phyloP scores from a whole-genome alignment of 35 echinoderm and acorn worm genomes.

The Eucidaris tribuloides region DNA sequence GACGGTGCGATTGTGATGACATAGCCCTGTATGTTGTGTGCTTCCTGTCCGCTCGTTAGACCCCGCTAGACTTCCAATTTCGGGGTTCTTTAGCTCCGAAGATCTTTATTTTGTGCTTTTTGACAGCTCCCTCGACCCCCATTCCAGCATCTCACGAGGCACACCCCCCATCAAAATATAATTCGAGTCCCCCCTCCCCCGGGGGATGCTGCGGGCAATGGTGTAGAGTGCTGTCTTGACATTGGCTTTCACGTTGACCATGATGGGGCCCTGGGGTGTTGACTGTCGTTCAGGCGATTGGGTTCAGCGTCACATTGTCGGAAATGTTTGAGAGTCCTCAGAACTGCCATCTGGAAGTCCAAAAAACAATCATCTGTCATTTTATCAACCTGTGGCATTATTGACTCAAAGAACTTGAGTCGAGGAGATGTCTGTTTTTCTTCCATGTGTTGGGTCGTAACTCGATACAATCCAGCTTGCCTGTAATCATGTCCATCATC shows the following conservation, averaged over 20 bases:
- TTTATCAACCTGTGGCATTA: constrained; percentile 56
- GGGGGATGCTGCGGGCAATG: constrained; percentile 21
- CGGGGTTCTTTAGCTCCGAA: too few species aligned
- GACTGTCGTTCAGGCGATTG: constrained; percentile 33
- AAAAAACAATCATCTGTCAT: constrained; percentile 73
- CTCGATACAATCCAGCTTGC: constrained; percentile 44
- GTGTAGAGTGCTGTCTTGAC: constrained; percentile 4
- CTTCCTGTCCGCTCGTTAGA: too few species aligned
- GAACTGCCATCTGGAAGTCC: constrained; percentile 48
- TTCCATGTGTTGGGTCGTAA: constrained; percentile 56
- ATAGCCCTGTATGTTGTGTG: too few species aligned
- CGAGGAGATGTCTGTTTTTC: constrained; percentile 57
- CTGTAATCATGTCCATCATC: constrained; percentile 42
- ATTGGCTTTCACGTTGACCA: constrained; percentile 38
- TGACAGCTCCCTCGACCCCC: too few species aligned
- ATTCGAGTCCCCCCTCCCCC: too few species aligned
- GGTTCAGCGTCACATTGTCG: constrained; percentile 33
- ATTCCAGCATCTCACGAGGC: too few species aligned
- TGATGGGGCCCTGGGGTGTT: constrained; percentile 41
- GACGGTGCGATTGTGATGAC: too few species aligned
- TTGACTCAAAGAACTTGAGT: constrained; percentile 61
- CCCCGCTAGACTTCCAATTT: too few species aligned
- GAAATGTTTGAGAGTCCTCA: constrained; percentile 43
- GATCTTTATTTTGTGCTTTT: too few species aligned
- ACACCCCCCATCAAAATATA: too few species aligned